Conservation (phyloP, 2,888 invertebrate species). For the Apocheima hispidaria region DNA sequence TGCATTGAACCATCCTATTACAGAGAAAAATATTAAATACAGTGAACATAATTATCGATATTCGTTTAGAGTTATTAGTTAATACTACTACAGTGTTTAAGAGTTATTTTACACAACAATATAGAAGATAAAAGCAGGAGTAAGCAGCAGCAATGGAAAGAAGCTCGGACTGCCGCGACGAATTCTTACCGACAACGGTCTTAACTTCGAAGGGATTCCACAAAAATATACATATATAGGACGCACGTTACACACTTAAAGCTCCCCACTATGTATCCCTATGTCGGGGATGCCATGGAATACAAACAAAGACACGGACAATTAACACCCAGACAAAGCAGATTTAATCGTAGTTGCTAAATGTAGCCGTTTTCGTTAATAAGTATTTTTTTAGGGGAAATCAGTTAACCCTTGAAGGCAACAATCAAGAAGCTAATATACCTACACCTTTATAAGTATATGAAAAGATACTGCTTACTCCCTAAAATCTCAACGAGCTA, state of each 20-base stretch:
- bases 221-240: not conserved
- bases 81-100: constrained; percentile 77
- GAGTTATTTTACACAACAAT: constrained; percentile 75
- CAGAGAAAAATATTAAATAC: constrained; percentile 67
- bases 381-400: not conserved
- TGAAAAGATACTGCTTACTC: constrained; percentile 72
- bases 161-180: constrained; percentile 26
- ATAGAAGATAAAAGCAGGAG: constrained; percentile 77
- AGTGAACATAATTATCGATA: constrained; percentile 72
- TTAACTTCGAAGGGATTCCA: not conserved
- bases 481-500: constrained; percentile 71
- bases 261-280: too few species aligned
- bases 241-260: too few species aligned
- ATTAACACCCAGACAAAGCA: too few species aligned
- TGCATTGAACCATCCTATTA: constrained; percentile 82
- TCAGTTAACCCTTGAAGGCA: constrained; percentile 6
- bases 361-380: not conserved
- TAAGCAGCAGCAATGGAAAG: constrained; percentile 68
- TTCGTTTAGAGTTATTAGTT: constrained; percentile 72
- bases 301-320: too few species aligned
- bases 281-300: too few species aligned
- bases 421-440: constrained; percentile 14
- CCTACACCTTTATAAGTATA: not conserved
- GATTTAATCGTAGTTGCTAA: too few species aligned
- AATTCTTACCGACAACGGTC: constrained; percentile 1